Conservation (phyloP, 2,113 vertebrate genomes). For the Lynx canadensis region DNA sequence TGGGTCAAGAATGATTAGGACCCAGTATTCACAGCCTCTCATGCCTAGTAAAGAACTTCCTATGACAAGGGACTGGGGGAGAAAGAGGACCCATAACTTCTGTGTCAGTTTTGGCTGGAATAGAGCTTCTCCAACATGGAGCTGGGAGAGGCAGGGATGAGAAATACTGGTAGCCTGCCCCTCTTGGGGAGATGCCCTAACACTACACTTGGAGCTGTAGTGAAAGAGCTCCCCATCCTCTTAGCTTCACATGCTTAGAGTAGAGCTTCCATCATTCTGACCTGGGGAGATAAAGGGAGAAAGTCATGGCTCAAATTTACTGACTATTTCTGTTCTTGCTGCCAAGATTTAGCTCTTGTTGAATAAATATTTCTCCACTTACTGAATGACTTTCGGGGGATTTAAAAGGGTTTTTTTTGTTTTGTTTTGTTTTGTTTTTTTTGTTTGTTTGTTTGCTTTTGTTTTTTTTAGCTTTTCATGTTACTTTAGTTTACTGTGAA, state of each 20-base stretch:
- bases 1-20: background rate
- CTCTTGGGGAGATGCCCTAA: background rate
- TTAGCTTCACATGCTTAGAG: background rate
- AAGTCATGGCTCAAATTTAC: background rate
- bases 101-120: background rate
- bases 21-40: background rate
- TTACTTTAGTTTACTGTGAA: background rate
- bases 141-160: background rate
- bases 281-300: background rate
- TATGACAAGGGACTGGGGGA: background rate
- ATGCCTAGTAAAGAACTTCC: background rate
- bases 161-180: background rate
- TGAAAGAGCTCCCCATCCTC: background rate
- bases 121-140: background rate
- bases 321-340: background rate
- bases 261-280: background rate
- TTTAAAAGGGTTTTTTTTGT: no score
- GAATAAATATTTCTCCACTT: background rate
- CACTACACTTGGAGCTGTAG: background rate
- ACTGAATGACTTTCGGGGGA: background rate
- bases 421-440: background rate
- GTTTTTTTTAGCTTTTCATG: background rate
- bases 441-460: background rate
- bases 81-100: background rate
- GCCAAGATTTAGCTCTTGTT: background rate